Conservation (phyloP, 1,140 invertebrate species). For the Vanessa tameamea region DNA sequence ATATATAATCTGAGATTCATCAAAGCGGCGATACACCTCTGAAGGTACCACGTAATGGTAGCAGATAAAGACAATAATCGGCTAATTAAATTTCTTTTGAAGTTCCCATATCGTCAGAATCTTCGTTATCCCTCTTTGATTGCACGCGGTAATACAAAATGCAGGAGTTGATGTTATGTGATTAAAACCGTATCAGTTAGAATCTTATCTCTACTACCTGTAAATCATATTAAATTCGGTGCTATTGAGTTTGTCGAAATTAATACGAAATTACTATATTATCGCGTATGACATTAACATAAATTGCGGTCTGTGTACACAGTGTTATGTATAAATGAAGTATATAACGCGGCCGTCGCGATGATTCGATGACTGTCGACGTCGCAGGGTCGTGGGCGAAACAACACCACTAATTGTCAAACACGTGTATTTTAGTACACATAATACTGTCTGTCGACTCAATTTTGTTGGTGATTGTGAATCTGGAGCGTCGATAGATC, state of each 20-base stretch:
- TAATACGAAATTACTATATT: not conserved
- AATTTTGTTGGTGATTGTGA: not conserved
- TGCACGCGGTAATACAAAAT: slow-evolving; percentile 28
- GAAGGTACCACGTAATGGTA: slow-evolving; percentile 41
- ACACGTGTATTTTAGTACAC: slow-evolving; percentile 72
- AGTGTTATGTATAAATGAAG: not conserved
- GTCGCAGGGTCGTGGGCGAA: slow-evolving; percentile 41
- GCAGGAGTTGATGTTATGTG: slow-evolving; percentile 28
- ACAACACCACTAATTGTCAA: slow-evolving; percentile 66
- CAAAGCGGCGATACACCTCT: slow-evolving; percentile 17
- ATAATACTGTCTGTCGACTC: slow-evolving; percentile 43
- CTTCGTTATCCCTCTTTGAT: not conserved
- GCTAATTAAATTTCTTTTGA: slow-evolving; percentile 39
- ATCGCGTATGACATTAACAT: not conserved
- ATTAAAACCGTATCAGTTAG: slow-evolving; percentile 16
- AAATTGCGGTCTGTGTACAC: not conserved
- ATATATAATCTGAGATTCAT: slow-evolving; percentile 7
- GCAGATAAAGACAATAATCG: slow-evolving; percentile 38
- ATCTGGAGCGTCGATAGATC: slow-evolving; percentile 43
- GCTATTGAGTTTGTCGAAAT: slow-evolving; percentile 13
- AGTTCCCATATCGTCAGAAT: slow-evolving; percentile 20
- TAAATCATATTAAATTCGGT: slow-evolving; percentile 22
- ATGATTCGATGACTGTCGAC: not conserved
- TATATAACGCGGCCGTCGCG: too few relatives aligned
- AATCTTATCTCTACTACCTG: slow-evolving; percentile 35